Evolutionary conservation across 53 echinoderm and acorn worm species (phyloP).

Genomic region (Patiria pectinifera): DNA sequence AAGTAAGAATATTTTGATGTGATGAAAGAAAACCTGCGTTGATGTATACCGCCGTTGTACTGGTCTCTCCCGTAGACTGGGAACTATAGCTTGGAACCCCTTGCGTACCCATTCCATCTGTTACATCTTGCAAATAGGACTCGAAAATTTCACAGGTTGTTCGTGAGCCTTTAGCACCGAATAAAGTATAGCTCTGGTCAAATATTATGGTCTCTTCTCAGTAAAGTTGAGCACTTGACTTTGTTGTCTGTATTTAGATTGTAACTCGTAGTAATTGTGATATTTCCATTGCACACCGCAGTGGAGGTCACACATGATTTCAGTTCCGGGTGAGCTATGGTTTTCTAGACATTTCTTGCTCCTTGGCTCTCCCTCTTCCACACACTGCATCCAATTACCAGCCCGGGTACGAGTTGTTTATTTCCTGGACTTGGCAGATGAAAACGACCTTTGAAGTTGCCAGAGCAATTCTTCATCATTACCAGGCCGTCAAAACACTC

Average conservation of each 20-base stretch:
- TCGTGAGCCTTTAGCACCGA: too few relatives aligned
- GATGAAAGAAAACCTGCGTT: too few relatives aligned
- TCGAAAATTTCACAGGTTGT: too few relatives aligned
- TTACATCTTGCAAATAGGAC: too few relatives aligned
- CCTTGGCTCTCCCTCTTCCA: neutral
- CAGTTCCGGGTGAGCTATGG: neutral
- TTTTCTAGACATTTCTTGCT: neutral
- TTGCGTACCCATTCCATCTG: too few relatives aligned
- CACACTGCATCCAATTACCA: constrained; percentile 41
- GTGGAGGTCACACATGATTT: neutral
- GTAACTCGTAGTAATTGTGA: too few relatives aligned
- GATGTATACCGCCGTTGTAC: too few relatives aligned
- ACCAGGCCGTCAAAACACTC: constrained; percentile 61
- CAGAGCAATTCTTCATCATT: constrained; percentile 60
- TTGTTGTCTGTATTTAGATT: neutral
- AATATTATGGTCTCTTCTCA: neutral
- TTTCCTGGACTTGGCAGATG: constrained; percentile 47
- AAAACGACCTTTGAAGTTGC: constrained; percentile 2
- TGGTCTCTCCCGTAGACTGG: too few relatives aligned
- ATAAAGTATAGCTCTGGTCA: too few relatives aligned
- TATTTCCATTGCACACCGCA: neutral
- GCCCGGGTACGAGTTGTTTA: neutral
- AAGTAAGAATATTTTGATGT: too few relatives aligned
- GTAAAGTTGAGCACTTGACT: neutral
- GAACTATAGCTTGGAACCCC: too few relatives aligned